Conservation (phyloP, 2,113 vertebrate species). For the Irena cyanogastra region DNA sequence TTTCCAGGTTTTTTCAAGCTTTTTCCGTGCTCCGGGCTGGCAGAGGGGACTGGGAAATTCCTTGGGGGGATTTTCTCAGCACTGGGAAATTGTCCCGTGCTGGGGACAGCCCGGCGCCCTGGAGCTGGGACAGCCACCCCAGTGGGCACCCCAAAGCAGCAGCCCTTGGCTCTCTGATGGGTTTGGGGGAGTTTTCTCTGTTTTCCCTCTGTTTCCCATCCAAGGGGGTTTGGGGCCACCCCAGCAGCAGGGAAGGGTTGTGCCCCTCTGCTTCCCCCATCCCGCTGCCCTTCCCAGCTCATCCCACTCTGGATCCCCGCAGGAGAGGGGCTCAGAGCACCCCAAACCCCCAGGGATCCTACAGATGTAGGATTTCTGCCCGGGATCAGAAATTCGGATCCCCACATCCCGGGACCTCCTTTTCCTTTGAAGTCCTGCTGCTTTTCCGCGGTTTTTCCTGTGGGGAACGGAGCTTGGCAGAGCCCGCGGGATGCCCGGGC, state of each 20-base stretch:
- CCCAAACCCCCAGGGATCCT: accelerated
- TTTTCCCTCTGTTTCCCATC: not conserved
- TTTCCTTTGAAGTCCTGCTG: not conserved
- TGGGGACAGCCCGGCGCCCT: not conserved
- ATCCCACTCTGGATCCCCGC: accelerated
- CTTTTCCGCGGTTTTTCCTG: not conserved
- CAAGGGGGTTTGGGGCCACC: not conserved
- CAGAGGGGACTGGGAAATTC: not conserved
- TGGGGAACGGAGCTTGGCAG: not conserved
- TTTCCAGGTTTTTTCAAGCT: not conserved
- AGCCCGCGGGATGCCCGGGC: not conserved
- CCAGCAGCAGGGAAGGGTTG: not conserved
- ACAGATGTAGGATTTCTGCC: accelerated
- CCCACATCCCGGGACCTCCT: not conserved
- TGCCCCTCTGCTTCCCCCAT: not conserved
- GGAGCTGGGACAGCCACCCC: not conserved
- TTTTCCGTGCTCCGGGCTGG: not conserved
- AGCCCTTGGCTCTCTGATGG: accelerated
- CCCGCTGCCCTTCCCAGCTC: not conserved
- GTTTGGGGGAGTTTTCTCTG: not conserved
- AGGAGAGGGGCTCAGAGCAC: not conserved
- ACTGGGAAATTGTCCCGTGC: accelerated
- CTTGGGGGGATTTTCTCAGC: not conserved
- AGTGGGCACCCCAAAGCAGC: not conserved
- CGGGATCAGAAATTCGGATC: not conserved